phyloP scores from a whole-genome alignment of 2,888 invertebrate species.

The Pecten maximus region DNA sequence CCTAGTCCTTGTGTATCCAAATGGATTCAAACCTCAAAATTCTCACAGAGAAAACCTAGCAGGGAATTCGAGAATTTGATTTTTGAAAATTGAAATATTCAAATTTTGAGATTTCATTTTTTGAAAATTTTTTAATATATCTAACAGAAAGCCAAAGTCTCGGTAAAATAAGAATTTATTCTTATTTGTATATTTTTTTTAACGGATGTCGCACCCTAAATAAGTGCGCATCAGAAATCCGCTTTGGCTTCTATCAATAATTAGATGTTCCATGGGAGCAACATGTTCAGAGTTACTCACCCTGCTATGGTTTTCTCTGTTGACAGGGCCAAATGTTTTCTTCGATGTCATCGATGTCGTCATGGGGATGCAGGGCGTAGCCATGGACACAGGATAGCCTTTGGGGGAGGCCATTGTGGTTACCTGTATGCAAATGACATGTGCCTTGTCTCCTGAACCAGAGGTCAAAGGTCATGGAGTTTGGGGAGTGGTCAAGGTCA shows the following conservation, averaged over 20 bases:
- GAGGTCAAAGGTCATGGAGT: slow-evolving; percentile 33
- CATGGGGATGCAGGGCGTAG: slow-evolving; percentile 54
- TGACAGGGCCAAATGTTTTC: slow-evolving; percentile 60
- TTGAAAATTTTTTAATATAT: slow-evolving; percentile 11
- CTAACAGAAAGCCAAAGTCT: slow-evolving; percentile 15
- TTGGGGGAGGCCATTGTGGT: slow-evolving; percentile 22
- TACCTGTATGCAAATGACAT: slow-evolving; percentile 35
- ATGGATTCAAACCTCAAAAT: slow-evolving; percentile 19
- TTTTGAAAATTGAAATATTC: slow-evolving; percentile 33
- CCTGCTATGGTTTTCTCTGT: slow-evolving; percentile 61
- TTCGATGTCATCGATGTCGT: slow-evolving; percentile 52
- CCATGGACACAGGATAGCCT: slow-evolving; percentile 24
- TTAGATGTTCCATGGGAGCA: slow-evolving; percentile 28
- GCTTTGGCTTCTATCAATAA: slow-evolving; percentile 32
- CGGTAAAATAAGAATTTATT: neutral
- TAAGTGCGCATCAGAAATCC: neutral
- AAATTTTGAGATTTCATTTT: slow-evolving; percentile 35
- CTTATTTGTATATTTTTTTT: neutral
- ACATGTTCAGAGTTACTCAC: slow-evolving; percentile 46
- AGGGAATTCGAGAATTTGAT: slow-evolving; percentile 35
- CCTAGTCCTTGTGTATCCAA: neutral
- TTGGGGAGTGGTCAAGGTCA: slow-evolving; percentile 26
- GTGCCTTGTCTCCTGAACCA: slow-evolving; percentile 35
- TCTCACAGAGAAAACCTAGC: slow-evolving; percentile 35
- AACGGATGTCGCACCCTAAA: neutral